Evolutionary conservation across 2,888 invertebrate genomes (phyloP), one percentile per base, ranked within the genome.

Genomic region (Drosophila imparisetae): DNA sequence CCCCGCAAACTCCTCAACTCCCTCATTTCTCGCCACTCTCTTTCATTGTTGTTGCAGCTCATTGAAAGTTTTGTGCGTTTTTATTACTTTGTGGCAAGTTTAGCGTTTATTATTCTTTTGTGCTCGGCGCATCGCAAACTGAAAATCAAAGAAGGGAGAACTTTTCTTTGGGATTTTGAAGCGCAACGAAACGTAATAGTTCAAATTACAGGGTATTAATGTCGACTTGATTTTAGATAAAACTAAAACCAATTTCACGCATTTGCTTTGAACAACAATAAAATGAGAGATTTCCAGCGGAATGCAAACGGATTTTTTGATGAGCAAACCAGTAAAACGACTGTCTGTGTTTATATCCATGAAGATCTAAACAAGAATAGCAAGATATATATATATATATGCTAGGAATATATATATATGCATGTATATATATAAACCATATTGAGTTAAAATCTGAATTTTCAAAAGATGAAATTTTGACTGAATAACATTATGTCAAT

Each of bases 31-130:
- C 8, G 24, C 8, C 24, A 36, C 34, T n/a, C 13, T n/a, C 15
- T 54, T 34, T 54, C 36, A 45, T 65, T 70, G 75, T 83, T 83
- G 81, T 74, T 83, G 73, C 66, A 66, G 80, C 88, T 80, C 86
- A 80, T 85, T 85, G 85, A 89, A 86, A 86, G 88, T 86, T 84
- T 80, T 70, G 82, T 86, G 89, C 86, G 83, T 87, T 89, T 86
- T 86, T 86, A 86, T 86, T 86, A 87, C 88, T 80, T 87, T 84
- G 72, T 50, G 75, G 76, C 76, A 77, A 89, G 87, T 62, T 78
- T 29, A 42, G 72, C 68, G 59, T 67, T 80, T 79, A 81, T 81
- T 83, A 83, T 86, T 66, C 73, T 75, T 72, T 72, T 67, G 66
- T 59, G 34, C 15, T 21, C 32, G 5, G 10, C 45, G 52, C 45